These are phyloP conservation scores for Rambutsinella grinnellia DNA, from an alignment of 2,888 invertebrate species.

Conservation along the genomic window DNA sequence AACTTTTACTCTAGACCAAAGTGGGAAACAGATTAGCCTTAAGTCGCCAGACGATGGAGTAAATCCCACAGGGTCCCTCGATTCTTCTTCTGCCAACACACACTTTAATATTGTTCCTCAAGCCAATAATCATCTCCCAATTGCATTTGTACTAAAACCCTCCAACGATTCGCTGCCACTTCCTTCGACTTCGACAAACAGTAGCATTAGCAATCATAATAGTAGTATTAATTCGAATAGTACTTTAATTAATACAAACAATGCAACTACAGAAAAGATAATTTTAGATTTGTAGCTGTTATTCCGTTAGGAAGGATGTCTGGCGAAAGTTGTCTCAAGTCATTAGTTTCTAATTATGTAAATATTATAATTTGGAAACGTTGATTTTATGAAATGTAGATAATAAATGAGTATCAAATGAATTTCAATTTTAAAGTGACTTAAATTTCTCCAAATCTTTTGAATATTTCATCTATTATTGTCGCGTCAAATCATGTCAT, in stretches of 20 bases:
- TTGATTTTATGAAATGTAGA: too few relatives aligned
- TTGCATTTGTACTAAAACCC: neutral
- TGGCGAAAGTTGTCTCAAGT: too few relatives aligned
- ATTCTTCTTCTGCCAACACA: neutral
- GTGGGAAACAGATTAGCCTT: too few relatives aligned
- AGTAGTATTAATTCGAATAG: neutral
- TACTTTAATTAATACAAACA: too few relatives aligned
- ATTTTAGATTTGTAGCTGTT: neutral
- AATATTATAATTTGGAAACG: too few relatives aligned
- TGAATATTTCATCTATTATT: too few relatives aligned
- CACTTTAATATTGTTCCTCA: neutral
- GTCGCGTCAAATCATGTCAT: too few relatives aligned
- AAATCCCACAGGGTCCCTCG: too few relatives aligned
- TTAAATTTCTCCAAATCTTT: neutral
- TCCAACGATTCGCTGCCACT: neutral
- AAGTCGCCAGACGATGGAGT: slow-evolving; percentile 9
- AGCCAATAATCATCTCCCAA: neutral
- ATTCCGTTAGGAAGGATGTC: too few relatives aligned
- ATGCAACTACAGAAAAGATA: neutral
- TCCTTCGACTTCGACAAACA: neutral
- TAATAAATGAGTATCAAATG: too few relatives aligned
- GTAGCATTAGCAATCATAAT: neutral
- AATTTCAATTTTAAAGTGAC: too few relatives aligned
- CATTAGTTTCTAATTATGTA: too few relatives aligned
- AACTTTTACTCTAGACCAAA: slow-evolving; percentile 2